Conservation (phyloP, 2,888 invertebrate species). For the Podabrus alpinus region DNA sequence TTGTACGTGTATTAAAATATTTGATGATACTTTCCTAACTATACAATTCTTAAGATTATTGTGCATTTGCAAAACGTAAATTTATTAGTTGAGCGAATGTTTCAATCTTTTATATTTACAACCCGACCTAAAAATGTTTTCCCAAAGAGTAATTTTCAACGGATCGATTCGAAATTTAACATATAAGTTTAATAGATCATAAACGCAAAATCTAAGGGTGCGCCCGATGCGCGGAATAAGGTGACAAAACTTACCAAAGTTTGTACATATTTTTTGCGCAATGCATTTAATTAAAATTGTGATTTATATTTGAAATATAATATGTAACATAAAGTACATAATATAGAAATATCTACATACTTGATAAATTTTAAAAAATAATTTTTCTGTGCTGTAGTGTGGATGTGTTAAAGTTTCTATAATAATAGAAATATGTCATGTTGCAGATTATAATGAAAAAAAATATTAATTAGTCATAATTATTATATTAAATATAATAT, state of each 20-base stretch:
- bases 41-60: no score
- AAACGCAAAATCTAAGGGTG: no score
- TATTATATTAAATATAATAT: conserved; percentile 1
- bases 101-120: no score
- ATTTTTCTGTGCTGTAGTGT: conserved; percentile 38
- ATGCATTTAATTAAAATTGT: conserved; percentile 37
- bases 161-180: no score
- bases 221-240: no score
- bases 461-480: conserved; percentile 26
- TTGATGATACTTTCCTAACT: no score
- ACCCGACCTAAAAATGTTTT: no score
- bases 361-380: not conserved
- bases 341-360: conserved; percentile 30
- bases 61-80: no score
- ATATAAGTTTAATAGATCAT: no score
- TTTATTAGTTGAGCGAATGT: no score
- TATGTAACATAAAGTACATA: conserved; percentile 28
- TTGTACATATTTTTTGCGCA: conserved; percentile 8
- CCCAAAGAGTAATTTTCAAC: no score
- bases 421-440: conserved; percentile 43
- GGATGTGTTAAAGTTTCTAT: conserved; percentile 41
- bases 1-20: no score
- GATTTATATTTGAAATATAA: conserved; percentile 42
- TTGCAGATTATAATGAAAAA: conserved; percentile 39
- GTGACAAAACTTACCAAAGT: not conserved